phyloP scores from a whole-genome alignment of 2,797 vertebrate genomes.

The Argentina silus region DNA sequence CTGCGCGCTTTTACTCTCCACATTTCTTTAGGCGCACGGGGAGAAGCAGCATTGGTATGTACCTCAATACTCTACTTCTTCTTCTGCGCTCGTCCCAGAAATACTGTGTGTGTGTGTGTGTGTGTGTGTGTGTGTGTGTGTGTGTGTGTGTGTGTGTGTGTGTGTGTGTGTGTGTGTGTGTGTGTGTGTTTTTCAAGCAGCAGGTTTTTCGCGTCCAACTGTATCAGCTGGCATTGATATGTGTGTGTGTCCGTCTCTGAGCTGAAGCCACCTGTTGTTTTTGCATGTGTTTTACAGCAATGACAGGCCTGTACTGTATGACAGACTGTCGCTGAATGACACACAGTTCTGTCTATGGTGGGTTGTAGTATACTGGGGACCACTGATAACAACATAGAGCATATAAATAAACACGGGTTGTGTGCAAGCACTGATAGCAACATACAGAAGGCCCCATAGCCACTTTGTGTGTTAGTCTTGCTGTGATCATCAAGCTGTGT shows the following conservation, averaged over 20 bases:
- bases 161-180: not conserved
- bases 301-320: no score
- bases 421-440: not conserved
- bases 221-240: no score
- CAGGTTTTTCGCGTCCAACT: not conserved
- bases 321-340: no score
- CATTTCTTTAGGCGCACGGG: not conserved
- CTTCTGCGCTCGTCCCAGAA: not conserved
- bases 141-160: no score
- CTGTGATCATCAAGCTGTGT: no score
- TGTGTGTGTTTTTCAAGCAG: no score
- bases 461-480: no score
- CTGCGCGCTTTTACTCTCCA: not conserved
- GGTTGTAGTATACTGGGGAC: not conserved
- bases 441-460: no score
- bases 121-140: no score
- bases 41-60: not conserved
- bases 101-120: not conserved
- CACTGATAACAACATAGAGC: not conserved
- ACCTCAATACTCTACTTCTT: not conserved
- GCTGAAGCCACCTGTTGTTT: not conserved
- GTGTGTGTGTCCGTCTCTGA: not conserved
- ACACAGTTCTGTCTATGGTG: not conserved
- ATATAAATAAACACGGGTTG: not conserved
- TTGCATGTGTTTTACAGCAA: not conserved